Evolutionary conservation across 2,797 vertebrate genomes (phyloP).

Genomic region (Ficedula albicollis): DNA sequence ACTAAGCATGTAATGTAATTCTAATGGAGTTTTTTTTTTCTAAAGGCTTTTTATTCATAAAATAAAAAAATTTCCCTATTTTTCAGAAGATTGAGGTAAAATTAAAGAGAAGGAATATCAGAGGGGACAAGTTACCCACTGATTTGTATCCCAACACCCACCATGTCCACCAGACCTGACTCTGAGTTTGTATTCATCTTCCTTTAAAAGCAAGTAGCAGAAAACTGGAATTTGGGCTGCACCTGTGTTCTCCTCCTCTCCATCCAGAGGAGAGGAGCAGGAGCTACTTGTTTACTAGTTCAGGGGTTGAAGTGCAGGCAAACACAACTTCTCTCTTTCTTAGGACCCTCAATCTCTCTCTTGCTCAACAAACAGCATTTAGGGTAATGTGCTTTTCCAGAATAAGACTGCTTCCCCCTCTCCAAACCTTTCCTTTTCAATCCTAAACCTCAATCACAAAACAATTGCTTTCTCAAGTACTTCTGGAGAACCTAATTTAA

Average conservation of each 20-base stretch:
- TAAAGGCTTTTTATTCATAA: background rate
- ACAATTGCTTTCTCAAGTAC: background rate
- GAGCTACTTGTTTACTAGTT: background rate
- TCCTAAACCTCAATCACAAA: background rate
- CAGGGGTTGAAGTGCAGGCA: background rate
- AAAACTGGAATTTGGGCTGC: background rate
- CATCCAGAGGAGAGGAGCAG: background rate
- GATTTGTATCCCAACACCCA: background rate
- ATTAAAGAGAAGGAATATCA: background rate
- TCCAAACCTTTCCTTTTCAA: background rate
- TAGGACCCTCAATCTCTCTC: background rate
- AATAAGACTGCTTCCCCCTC: background rate
- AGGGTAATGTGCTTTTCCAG: background rate
- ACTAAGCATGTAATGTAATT: background rate
- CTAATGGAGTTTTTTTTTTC: background rate
- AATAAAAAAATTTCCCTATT: background rate
- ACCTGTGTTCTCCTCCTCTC: background rate
- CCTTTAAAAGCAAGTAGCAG: background rate
- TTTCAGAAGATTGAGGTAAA: background rate
- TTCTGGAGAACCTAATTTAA: background rate
- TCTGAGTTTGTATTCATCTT: background rate
- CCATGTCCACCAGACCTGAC: fast-evolving
- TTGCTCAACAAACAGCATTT: background rate
- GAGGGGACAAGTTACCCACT: background rate
- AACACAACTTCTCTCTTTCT: background rate